These are phyloP conservation scores for Eubucco bourcierii DNA, from an alignment of 2,113 vertebrate genomes.

Conservation along the genomic window DNA sequence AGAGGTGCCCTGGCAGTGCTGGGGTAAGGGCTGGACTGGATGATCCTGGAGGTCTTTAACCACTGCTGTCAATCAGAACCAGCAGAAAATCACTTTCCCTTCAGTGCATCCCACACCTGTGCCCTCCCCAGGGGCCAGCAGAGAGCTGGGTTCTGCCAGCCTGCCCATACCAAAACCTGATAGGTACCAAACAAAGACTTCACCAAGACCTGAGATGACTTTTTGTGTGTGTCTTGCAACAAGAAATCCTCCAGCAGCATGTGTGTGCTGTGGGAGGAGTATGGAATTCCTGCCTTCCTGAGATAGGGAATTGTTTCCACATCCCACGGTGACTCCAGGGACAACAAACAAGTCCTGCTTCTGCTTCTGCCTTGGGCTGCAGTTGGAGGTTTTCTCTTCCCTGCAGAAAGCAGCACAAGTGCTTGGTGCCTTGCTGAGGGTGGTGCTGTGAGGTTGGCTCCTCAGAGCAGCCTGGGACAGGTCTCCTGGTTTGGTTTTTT, in stretches of 20 bases:
- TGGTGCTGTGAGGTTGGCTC: neutral
- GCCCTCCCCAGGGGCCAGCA: neutral
- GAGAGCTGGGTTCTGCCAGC: neutral
- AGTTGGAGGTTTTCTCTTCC: neutral
- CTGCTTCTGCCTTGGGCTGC: neutral
- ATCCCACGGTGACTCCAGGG: slow-evolving; percentile 47
- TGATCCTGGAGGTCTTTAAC: neutral
- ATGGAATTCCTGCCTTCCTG: slow-evolving; percentile 19
- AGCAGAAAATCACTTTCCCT: fast-evolving
- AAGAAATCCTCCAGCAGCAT: neutral
- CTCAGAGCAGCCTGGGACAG: neutral
- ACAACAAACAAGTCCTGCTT: neutral
- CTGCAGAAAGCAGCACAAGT: neutral
- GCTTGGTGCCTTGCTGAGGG: fast-evolving
- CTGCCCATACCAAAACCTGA: neutral
- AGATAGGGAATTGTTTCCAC: slow-evolving; percentile 21
- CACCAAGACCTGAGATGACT: neutral
- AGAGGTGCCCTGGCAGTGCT: no score
- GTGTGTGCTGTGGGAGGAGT: slow-evolving; percentile 50
- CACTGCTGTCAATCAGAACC: neutral
- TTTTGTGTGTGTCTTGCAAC: neutral
- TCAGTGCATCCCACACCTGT: fast-evolving
- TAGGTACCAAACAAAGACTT: neutral
- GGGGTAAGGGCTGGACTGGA: no score
- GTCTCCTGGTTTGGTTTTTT: neutral